A percentile compares a stretch with the other conserved stretches of the same genome.
Conservation (phyloP, 2,888 invertebrate genomes). For the Empis stercorea region DNA sequence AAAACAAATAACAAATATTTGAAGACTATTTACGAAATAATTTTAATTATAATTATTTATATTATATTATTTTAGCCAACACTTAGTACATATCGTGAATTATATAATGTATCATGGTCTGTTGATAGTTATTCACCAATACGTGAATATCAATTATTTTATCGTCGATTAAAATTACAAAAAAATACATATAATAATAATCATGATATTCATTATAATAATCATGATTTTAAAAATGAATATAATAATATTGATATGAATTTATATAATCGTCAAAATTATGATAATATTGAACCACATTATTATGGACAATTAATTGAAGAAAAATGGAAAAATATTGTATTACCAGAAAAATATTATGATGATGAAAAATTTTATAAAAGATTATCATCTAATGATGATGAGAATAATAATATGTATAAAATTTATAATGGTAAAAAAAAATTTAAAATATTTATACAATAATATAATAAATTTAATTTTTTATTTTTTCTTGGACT, state of each 20-base stretch:
- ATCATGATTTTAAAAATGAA: background rate
- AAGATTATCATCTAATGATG: no score
- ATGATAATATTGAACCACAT: background rate
- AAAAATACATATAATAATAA: background rate
- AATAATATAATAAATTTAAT: background rate
- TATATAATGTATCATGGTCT: conserved; percentile 41
- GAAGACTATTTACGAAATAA: no score
- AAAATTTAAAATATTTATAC: background rate
- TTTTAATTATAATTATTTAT: no score
- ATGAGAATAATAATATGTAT: no score
- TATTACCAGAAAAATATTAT: conserved; percentile 12
- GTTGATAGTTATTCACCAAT: conserved; percentile 42
- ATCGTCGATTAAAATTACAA: conserved; percentile 27
- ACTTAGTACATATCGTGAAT: conserved; percentile 36
- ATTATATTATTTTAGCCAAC: conserved; percentile 22
- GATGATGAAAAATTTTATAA: conserved; percentile 4
- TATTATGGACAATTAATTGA: background rate
- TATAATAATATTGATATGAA: background rate
- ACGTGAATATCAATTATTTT: conserved; percentile 39
- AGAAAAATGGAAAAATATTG: conserved; percentile 15
- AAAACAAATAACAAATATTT: no score
- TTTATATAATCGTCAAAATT: background rate
- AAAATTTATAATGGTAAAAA: background rate
- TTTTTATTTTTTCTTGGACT: background rate
- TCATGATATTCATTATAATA: no score